Percentiles rank a stretch among this genome's conserved stretches.
Conservation (phyloP, 2,797 vertebrate genomes). For the Loris lydekkerianus region DNA sequence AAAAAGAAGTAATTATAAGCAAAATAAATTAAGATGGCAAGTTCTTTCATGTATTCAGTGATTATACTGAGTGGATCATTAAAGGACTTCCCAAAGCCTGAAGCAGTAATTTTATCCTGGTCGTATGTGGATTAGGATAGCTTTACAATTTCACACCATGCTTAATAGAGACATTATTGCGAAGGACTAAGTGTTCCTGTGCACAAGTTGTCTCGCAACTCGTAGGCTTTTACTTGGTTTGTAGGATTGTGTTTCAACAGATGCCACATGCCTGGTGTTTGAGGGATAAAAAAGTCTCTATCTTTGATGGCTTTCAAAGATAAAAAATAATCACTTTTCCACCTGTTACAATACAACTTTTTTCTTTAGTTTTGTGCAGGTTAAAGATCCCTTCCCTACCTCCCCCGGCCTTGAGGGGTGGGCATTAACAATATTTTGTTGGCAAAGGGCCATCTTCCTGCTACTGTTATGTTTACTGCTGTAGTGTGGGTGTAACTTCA, state of each 20-base stretch:
- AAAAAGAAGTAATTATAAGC: constrained; percentile 59
- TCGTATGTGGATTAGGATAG: constrained; percentile 55
- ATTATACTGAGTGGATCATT: background rate
- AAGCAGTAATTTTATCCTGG: constrained; percentile 61
- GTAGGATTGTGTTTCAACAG: constrained; percentile 79
- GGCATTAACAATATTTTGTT: constrained; percentile 72
- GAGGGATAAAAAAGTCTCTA: constrained; percentile 70
- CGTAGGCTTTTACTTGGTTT: constrained; percentile 64
- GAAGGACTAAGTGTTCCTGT: constrained; percentile 55
- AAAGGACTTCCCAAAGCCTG: constrained; percentile 56
- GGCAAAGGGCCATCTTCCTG: constrained; percentile 84
- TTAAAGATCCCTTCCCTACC: background rate
- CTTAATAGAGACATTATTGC: constrained; percentile 76
- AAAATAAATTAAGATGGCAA: background rate
- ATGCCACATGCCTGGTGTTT: constrained; percentile 65
- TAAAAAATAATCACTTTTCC: constrained; percentile 76
- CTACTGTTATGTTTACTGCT: constrained; percentile 64
- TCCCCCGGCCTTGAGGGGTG: too few species aligned
- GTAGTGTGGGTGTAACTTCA: constrained; percentile 70
- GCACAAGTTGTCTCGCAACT: constrained; percentile 34
- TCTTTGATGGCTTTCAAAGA: constrained; percentile 77
- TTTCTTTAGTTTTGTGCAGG: constrained; percentile 62
- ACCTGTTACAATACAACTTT: constrained; percentile 47
- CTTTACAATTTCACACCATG: constrained; percentile 75
- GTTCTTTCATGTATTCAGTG: background rate